Evolutionary conservation across 30 jellyfish, hydroid and myxozoan species (phyloP), one percentile per base, ranked within the genome.

Genomic region (Hydractinia symbiolongicarpus): DNA sequence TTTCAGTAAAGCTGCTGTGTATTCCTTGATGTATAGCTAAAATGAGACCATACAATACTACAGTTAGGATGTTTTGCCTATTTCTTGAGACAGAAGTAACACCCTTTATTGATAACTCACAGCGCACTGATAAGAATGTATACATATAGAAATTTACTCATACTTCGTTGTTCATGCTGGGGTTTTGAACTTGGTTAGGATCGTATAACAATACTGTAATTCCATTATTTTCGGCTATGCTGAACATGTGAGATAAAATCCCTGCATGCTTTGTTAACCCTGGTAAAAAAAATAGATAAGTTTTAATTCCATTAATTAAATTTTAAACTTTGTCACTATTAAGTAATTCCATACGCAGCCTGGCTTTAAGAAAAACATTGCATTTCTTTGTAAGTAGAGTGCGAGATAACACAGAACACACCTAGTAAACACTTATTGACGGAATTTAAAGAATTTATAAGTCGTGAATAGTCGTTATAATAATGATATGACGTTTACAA

Each of bases 1-100:
- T 88, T 93, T 93, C n/a, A 93, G 90, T 8, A 93, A 88, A 8
- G 98, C 98, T 15, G 98, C 98, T 16, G 95, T 88, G 82, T 87
- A 93, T 79, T 93, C 98, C 69, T 93, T 93, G 8, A 93, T 93
- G 83, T 93, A 93, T 8, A 86, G 88, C 98, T 93, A 61, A 8
- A 67, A 53, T 7, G 61, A 20, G 44, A 68, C 15, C 78, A 68
- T 14, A 68, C 11, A 68, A 11, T 58, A 58, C 19, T 13, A 58
- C 19, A 11, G 72, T 30, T 51, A 17, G 9, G 6, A 66, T 20
- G 68, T 67, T 14, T 30, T 44, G 67, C 67, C 54, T 10, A 77
- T 77, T 8, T 77, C 9, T 3, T 8, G 50, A 50, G 82, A 51
- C 82, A 51, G 9, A 49, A 51, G 21, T 7, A 1, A 11, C 40